Percentiles rank a stretch among this genome's conserved stretches.
Evolutionary conservation across 2,888 invertebrate genomes (phyloP).

Genomic region (Drosophila ochracea): DNA sequence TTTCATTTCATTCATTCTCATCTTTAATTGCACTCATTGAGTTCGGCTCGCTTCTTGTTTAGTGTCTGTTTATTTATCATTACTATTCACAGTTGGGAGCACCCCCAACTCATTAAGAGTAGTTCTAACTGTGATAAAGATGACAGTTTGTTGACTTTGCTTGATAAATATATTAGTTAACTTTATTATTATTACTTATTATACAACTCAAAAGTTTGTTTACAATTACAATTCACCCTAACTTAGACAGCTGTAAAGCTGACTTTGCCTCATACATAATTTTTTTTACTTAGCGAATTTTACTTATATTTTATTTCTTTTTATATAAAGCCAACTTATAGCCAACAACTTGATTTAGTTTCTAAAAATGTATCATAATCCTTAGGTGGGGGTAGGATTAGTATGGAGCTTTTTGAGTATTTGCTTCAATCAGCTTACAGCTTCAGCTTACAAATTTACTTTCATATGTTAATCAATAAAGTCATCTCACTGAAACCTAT

Average conservation of each 20-base stretch:
- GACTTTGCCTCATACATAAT: background rate
- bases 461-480: too few relatives aligned
- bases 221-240: background rate
- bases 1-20: conserved; percentile 70
- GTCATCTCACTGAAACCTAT: too few relatives aligned
- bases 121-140: background rate
- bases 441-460: too few relatives aligned
- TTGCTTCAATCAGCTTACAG: too few relatives aligned
- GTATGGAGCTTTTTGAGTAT: too few relatives aligned
- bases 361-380: too few relatives aligned
- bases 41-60: conserved; percentile 12
- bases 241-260: background rate
- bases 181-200: background rate
- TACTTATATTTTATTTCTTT: background rate
- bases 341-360: background rate
- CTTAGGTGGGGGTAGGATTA: too few relatives aligned
- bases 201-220: background rate
- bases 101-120: conserved; percentile 24
- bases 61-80: conserved; percentile 28
- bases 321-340: background rate
- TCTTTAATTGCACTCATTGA: conserved; percentile 67
- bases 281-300: background rate
- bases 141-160: background rate
- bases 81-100: conserved; percentile 17
- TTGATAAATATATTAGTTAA: background rate